phyloP scores from a whole-genome alignment of 1,140 invertebrate genomes.

The Lepidurus couesii region DNA sequence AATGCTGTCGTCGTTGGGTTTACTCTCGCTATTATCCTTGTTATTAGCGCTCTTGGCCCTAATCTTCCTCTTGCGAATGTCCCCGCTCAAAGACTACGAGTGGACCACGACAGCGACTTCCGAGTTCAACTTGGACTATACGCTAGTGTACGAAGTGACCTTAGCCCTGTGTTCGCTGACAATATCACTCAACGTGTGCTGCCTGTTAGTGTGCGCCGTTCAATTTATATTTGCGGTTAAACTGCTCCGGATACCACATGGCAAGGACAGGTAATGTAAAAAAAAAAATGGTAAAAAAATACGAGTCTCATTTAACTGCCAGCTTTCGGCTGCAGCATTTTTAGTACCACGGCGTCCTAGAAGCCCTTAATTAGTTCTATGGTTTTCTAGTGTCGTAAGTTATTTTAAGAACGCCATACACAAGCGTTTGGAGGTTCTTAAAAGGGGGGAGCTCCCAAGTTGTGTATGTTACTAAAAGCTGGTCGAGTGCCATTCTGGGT shows the following conservation, averaged over 20 bases:
- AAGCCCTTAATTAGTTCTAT: too few species aligned
- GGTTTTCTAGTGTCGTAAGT: background rate
- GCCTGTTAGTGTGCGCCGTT: slow-evolving; percentile 83
- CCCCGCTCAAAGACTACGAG: slow-evolving; percentile 49
- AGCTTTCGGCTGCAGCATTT: too few species aligned
- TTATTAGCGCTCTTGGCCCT: slow-evolving; percentile 73
- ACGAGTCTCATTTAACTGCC: background rate
- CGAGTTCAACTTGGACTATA: slow-evolving; percentile 54
- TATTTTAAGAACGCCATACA: background rate
- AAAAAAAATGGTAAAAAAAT: background rate
- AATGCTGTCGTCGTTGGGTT: slow-evolving; percentile 73
- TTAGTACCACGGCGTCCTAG: too few species aligned
- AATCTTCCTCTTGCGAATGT: slow-evolving; percentile 78
- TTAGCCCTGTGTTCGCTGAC: slow-evolving; percentile 79
- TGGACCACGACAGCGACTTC: slow-evolving; percentile 12
- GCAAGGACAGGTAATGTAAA: background rate
- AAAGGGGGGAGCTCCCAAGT: background rate
- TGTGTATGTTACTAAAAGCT: background rate
- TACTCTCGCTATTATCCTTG: slow-evolving; percentile 76
- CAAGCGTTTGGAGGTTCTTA: background rate
- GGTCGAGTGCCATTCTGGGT: background rate
- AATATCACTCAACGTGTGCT: slow-evolving; percentile 79
- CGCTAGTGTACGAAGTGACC: slow-evolving; percentile 83
- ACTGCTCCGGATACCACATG: slow-evolving; percentile 61
- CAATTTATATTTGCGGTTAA: slow-evolving; percentile 90